phyloP scores from a whole-genome alignment of 2,888 invertebrate genomes.

The Tetragonisca angustula region DNA sequence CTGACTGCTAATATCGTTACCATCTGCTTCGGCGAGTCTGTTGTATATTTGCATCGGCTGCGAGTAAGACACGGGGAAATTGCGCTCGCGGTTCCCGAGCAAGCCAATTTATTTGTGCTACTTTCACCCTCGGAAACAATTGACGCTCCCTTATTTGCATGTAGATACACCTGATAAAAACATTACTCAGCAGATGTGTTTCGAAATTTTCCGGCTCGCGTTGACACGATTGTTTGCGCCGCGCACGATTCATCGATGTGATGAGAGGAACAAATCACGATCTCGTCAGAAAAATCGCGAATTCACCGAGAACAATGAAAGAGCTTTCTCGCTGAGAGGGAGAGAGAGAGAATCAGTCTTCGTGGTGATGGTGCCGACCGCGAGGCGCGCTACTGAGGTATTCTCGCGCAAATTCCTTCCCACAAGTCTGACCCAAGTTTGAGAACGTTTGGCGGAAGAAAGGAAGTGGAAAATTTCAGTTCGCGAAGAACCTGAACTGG shows the following conservation, averaged over 20 bases:
- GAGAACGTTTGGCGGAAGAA: neutral
- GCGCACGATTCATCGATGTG: too few species aligned
- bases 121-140: slow-evolving; percentile 13
- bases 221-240: too few species aligned
- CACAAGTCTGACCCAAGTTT: neutral
- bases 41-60: slow-evolving; percentile 15
- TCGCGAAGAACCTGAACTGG: neutral
- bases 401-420: neutral
- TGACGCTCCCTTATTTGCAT: slow-evolving; percentile 51
- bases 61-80: slow-evolving; percentile 27
- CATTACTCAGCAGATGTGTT: neutral
- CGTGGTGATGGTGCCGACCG: slow-evolving; percentile 8
- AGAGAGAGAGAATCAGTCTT: slow-evolving; percentile 8
- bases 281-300: too few species aligned
- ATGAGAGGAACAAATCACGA: too few species aligned
- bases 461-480: neutral
- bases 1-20: slow-evolving; percentile 33
- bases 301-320: too few species aligned
- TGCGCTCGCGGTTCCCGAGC: slow-evolving; percentile 18
- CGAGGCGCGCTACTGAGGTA: neutral
- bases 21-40: neutral
- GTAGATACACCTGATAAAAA: slow-evolving; percentile 43
- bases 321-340: neutral
- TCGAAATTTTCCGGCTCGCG: neutral
- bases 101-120: slow-evolving; percentile 41